Evolutionary conservation across 2,113 vertebrate genomes (phyloP), one percentile per base, ranked within the genome.

Genomic region (Hydrolagus affinis): DNA sequence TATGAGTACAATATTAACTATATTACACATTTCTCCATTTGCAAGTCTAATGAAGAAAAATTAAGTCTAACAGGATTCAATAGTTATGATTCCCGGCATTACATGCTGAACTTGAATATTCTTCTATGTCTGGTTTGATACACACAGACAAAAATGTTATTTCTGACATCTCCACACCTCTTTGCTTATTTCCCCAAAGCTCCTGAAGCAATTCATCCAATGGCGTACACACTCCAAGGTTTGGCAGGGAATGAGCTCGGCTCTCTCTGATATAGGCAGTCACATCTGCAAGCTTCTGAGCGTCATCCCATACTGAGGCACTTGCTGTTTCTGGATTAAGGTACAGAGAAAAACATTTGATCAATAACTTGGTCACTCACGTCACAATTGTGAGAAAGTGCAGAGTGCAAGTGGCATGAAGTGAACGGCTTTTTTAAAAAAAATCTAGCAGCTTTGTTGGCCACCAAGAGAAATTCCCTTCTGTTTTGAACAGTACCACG

Each of bases 221-320:
- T 73, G 94, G 90, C 77, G 93, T 92, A 78, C 94, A 96, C 23
- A 97, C 88, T 85, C 92, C 94, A 86, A 98, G 91, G 73, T 71
- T 91, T 10, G 94, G 89, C 15, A 97, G 86, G 59, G 96, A 95
- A 87, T 94, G 95, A 66, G 90, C 90, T 59, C 91, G 92, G 8
- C 95, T 94, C 17, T 94, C 93, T 80, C 90, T 85, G 86, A 94
- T 87, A 86, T 98, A 94, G 19, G 92, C 91, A 25, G 89, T 89
- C 7, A 92, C 88, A 86, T 94, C 90, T 30, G 96, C 86, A 86
- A 99, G 91, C 30, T 93, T 94, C 70, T 92, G 90, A 25, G 94
- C 94, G 12, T 90, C 89, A 86, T 90, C 87, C 91, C 95, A 96
- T 89, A 80, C 91, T 92, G 9, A 88, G 90, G 80, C 91, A 92